Conservation (phyloP, 2,797 vertebrate genomes). For the Tamandua tetradactyla region DNA sequence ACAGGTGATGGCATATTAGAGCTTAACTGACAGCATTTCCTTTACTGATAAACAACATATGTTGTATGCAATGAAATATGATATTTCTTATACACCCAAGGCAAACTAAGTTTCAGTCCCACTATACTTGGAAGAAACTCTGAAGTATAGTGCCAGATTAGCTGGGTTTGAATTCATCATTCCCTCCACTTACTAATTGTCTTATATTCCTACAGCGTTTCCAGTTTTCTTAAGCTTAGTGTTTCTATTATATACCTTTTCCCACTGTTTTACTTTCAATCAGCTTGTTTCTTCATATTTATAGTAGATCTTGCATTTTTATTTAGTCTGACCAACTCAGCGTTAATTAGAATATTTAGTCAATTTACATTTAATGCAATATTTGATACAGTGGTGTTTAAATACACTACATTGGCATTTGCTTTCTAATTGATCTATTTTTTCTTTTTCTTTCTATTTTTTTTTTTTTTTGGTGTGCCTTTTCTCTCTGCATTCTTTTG, state of each 20-base stretch:
- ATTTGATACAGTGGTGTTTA: neutral
- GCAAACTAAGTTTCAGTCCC: neutral
- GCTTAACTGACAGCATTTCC: neutral
- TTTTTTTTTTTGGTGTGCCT: neutral
- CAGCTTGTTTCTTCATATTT: neutral
- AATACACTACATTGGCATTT: neutral
- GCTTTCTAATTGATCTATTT: neutral
- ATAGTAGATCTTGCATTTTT: neutral
- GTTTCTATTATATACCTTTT: neutral
- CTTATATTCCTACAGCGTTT: neutral
- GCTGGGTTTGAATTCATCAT: neutral
- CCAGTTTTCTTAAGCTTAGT: neutral
- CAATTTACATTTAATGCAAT: neutral
- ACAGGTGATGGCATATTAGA: neutral
- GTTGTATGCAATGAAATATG: neutral
- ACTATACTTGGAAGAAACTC: neutral
- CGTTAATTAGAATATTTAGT: neutral
- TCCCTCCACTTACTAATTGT: neutral
- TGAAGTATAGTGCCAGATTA: neutral
- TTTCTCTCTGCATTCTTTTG: neutral
- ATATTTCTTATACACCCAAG: neutral
- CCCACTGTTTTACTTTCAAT: neutral
- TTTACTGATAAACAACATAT: neutral
- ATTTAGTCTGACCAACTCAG: neutral
- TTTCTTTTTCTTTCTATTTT: neutral